Evolutionary conservation across 1,140 invertebrate genomes (phyloP).

Genomic region (Calosoma granatense): DNA sequence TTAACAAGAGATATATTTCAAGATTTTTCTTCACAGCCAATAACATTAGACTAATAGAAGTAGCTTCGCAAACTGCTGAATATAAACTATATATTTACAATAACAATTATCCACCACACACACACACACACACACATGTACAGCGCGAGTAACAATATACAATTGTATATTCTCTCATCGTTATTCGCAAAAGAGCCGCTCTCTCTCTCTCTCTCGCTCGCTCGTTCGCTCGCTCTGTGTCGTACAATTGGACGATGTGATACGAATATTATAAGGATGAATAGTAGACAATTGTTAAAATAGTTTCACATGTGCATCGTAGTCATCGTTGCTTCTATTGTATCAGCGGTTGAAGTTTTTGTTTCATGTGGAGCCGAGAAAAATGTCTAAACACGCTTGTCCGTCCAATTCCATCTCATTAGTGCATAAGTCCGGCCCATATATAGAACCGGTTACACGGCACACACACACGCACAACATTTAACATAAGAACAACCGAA

Average conservation of each 20-base stretch:
- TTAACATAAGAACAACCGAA: too few relatives aligned
- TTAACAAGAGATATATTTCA: too few relatives aligned
- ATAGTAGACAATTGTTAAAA: neutral
- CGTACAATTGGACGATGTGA: constrained; percentile 1
- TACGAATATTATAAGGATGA: constrained; percentile 1
- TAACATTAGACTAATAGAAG: too few relatives aligned
- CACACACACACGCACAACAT: neutral
- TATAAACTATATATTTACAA: neutral
- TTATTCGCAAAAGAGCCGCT: neutral
- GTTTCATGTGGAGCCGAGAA: constrained; percentile 18
- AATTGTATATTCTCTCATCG: neutral
- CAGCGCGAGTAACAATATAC: neutral
- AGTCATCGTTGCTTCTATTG: constrained; percentile 17
- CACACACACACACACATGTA: neutral
- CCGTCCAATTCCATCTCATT: constrained; percentile 36
- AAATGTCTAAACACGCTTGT: constrained; percentile 31
- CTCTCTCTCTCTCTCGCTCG: too few relatives aligned
- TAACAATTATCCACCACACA: too few relatives aligned
- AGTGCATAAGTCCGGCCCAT: constrained; percentile 32
- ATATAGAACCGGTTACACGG: constrained; percentile 32
- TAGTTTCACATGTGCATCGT: neutral
- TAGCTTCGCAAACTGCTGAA: neutral
- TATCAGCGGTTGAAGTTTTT: constrained; percentile 9
- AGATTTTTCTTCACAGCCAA: too few relatives aligned
- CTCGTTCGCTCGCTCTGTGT: too few relatives aligned